Evolutionary conservation across 2,888 invertebrate species (phyloP), one percentile per base, ranked within the genome.

Genomic region (Omphaloscelis lunosa): DNA sequence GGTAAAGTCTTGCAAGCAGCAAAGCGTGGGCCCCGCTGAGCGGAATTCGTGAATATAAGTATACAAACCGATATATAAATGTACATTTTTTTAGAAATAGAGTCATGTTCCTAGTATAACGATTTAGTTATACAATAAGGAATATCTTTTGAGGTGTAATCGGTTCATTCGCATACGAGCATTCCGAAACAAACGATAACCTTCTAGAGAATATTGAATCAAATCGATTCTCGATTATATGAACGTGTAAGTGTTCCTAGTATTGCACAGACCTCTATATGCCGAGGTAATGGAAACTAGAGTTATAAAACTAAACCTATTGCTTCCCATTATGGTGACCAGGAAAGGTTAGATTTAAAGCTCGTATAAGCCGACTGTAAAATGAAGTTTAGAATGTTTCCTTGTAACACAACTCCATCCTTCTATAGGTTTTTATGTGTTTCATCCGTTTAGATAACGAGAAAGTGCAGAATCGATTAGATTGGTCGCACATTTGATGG

Each of bases 231-330:
- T 85, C 86, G 86, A 89, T 90, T 88, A 90, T 85, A 86, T 82
- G 88, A 91, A 91, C 86, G 83, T 84, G 88, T 90, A 90, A 86
- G 85, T 86, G 88, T 91, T 92, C 89, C 88, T 80, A 86, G 89
- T 91, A 92, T 84, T 85, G 89, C 83, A 81, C 87, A 88, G 88
- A 89, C 89, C 90, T 88, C 87, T 83, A 83, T 86, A 87, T 85
- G 84, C 80, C 85, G 77, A 84, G 86, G 91, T 91, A 91, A 92
- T 91, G 84, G 91, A 90, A 90, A 91, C 91, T 88, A 62, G 86
- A 89, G 92, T 91, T 90, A 91, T 93, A 93, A 93, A 93, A 90
- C 89, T 88, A 85, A 91, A 91, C 84, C 90, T 86, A 91, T 90
- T 88, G 83, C 87, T 90, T 89, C 85, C 89, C 87, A 91, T 91